Evolutionary conservation across 1,140 invertebrate genomes (phyloP), one percentile per base, ranked within the genome.

Genomic region (Ceratosolen fusciceps): DNA sequence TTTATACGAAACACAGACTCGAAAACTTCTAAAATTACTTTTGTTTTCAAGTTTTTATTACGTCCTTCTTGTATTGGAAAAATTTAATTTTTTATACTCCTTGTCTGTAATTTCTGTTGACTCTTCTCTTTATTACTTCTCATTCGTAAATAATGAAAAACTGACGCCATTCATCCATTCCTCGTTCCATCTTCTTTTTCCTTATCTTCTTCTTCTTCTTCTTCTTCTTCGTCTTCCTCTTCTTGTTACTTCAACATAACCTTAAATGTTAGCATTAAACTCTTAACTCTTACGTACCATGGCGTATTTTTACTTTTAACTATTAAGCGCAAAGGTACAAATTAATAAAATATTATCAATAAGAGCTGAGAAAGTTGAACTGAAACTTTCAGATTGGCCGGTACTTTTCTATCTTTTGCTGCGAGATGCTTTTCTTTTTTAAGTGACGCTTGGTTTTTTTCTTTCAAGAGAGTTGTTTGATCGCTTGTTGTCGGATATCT

Each of bases 311-410:
- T 74, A 8, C 21, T 54, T 31, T 54, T 54, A 3, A 19, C 1
- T 37, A 47, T 8, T 19, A 37, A 37, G 8, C 14, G 7, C 2
- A 21, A 37, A 65, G n/a, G n/a, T n/a, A n/a, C 19, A 65, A 65
- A 7, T 65, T 37, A 37, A 65, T 3, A n/a, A n/a, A 67, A 77
- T 37, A 68, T 77, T 68, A 77, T 68, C 60, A 68, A 26, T 21
- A 52, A 65, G 31, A 39, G 31, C 74, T 52, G 74, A 7, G 60
- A 68, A 68, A 77, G 74, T 77, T 29, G 49, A 68, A 68, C n/a
- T 37, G 26, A 37, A 68, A 29, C 37, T 52, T 24, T 52, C 12
- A 39, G 74, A 77, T 77, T 56, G 34, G 68, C 62, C 49, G 19
- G 10, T 21, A 24, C n/a, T 54, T 71, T 43, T 34, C 43, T 54